Evolutionary conservation across 2,797 vertebrate genomes (phyloP).

Genomic region (Hydrolagus colliei): DNA sequence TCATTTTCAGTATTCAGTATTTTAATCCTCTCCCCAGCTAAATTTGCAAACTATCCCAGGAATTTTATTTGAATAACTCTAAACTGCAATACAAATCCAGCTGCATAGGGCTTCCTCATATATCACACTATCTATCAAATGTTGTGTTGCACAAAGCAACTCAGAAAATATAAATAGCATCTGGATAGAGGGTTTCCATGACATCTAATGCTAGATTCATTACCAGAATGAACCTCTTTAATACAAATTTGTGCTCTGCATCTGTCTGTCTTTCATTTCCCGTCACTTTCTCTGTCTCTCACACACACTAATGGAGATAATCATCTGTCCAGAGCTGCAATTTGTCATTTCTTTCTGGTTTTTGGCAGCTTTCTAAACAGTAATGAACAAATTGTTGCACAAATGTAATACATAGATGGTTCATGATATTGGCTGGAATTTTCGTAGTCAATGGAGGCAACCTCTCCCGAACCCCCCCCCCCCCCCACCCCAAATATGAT

Average conservation of each 20-base stretch:
- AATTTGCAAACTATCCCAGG: not conserved
- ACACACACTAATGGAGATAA: not conserved
- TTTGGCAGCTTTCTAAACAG: not conserved
- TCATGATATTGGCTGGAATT: slow-evolving; percentile 1
- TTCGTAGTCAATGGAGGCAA: not conserved
- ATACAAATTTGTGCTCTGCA: too few relatives aligned
- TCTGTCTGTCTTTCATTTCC: not conserved
- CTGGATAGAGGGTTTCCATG: not conserved
- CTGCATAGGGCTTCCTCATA: too few relatives aligned
- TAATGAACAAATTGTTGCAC: not conserved
- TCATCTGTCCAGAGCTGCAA: not conserved
- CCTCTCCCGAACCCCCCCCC: too few relatives aligned
- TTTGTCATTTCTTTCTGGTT: not conserved
- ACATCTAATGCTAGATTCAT: not conserved
- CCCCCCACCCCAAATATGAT: too few relatives aligned
- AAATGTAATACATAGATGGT: not conserved
- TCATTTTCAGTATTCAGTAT: not conserved
- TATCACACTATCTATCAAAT: not conserved
- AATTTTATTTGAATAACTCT: not conserved
- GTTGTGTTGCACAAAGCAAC: not conserved
- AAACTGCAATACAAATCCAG: not conserved
- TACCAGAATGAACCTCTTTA: not conserved
- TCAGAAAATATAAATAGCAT: not conserved
- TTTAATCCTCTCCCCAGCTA: not conserved
- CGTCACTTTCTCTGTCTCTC: not conserved